Percentiles rank a stretch among this genome's conserved stretches.
These are phyloP conservation scores for Acipenser oxyrinchus DNA, from an alignment of 2,797 vertebrate species.

Conservation along the genomic window DNA sequence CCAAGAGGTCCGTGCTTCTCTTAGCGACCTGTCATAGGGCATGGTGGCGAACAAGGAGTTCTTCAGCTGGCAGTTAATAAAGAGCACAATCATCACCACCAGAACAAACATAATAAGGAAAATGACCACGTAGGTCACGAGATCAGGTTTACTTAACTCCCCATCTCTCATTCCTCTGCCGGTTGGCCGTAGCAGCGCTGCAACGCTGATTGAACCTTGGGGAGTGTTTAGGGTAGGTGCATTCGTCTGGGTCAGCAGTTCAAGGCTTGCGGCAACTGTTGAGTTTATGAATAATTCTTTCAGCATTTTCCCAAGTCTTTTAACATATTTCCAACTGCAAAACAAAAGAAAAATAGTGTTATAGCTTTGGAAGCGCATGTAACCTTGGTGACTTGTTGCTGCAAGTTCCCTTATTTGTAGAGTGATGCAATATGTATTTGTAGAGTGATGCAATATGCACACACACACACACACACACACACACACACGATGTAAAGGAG, in stretches of 20 bases:
- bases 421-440: too few relatives aligned
- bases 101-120: constrained; percentile 87
- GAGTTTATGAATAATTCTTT: constrained; percentile 84
- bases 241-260: constrained; percentile 75
- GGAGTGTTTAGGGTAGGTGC: constrained; percentile 74
- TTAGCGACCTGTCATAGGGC: constrained; percentile 90
- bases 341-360: not conserved
- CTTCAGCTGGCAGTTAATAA: constrained; percentile 95
- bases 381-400: too few relatives aligned
- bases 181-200: constrained; percentile 79
- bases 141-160: constrained; percentile 82
- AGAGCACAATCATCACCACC: constrained; percentile 89
- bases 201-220: constrained; percentile 78
- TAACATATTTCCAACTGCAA: constrained; percentile 24
- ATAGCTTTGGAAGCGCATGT: too few relatives aligned
- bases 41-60: constrained; percentile 94
- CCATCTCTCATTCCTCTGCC: constrained; percentile 76
- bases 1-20: constrained; percentile 88
- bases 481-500: too few relatives aligned
- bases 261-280: constrained; percentile 71
- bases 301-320: constrained; percentile 66
- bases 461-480: too few relatives aligned
- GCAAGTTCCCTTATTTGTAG: too few relatives aligned
- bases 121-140: constrained; percentile 87
- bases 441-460: too few relatives aligned